A percentile compares a stretch with the other conserved stretches of the same genome.
Evolutionary conservation across 2,888 invertebrate species (phyloP).

Genomic region (Branchinecta sandiegonensis): DNA sequence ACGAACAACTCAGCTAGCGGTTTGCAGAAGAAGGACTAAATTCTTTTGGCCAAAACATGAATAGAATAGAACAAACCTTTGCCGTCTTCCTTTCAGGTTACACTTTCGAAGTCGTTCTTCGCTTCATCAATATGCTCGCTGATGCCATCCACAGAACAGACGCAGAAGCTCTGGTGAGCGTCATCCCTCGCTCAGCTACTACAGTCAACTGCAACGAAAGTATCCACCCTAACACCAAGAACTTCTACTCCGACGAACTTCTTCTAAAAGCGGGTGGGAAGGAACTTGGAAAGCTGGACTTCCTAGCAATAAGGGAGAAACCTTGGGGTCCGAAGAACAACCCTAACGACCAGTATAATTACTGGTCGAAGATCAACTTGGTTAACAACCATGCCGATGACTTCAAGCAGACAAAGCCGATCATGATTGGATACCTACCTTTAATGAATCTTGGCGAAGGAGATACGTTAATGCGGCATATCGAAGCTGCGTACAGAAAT

Average conservation of each 20-base stretch:
- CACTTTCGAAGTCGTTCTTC: background rate
- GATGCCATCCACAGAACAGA: background rate
- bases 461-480: background rate
- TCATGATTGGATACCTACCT: slow-evolving; percentile 1
- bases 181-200: background rate
- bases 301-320: background rate
- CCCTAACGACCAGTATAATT: background rate
- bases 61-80: no score
- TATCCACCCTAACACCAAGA: background rate
- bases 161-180: background rate
- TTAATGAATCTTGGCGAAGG: background rate
- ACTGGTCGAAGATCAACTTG: slow-evolving; percentile 7
- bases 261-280: slow-evolving; percentile 3
- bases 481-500: background rate
- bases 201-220: background rate
- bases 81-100: background rate
- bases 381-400: slow-evolving; percentile 3
- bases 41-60: no score
- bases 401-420: slow-evolving; percentile 3
- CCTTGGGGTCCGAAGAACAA: background rate
- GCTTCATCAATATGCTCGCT: background rate
- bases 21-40: no score
- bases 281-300: background rate
- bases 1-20: no score
- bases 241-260: background rate